These are phyloP conservation scores for Mimumesa dahlbomi DNA, from an alignment of 2,888 invertebrate species.

Conservation along the genomic window DNA sequence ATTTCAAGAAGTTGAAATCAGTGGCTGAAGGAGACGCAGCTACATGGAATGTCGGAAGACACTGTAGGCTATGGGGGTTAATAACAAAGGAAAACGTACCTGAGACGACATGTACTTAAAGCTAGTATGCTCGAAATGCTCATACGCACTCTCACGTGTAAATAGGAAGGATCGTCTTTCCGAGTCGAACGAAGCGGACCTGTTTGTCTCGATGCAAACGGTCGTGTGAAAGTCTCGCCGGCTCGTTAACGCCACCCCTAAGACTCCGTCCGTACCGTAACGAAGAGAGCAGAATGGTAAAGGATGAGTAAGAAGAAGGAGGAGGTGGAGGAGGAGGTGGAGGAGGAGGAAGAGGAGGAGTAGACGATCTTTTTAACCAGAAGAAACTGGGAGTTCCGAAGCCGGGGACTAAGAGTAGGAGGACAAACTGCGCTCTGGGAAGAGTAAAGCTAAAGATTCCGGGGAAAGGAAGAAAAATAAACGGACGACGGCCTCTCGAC, in stretches of 20 bases:
- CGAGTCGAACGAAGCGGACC: slow-evolving; percentile 45
- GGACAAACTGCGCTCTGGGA: slow-evolving; percentile 44
- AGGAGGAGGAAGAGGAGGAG: slow-evolving; percentile 1
- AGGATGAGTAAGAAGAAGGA: slow-evolving; percentile 36
- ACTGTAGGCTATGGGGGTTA: too few relatives aligned
- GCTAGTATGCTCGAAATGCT: neutral
- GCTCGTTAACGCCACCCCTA: slow-evolving; percentile 70
- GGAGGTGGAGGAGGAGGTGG: slow-evolving; percentile 12
- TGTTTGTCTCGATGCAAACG: slow-evolving; percentile 61
- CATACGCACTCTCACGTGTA: slow-evolving; percentile 29
- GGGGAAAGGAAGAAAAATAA: slow-evolving; percentile 70
- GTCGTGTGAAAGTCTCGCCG: slow-evolving; percentile 72
- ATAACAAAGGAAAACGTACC: slow-evolving; percentile 7
- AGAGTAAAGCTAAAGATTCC: slow-evolving; percentile 56
- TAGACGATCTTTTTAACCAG: slow-evolving; percentile 4
- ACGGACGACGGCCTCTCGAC: slow-evolving; percentile 63
- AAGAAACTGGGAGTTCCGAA: slow-evolving; percentile 39
- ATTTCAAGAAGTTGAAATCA: too few relatives aligned
- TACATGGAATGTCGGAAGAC: too few relatives aligned
- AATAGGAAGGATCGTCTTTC: slow-evolving; percentile 48
- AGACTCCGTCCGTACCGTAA: slow-evolving; percentile 36
- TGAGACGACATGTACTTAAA: neutral
- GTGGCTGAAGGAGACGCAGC: too few relatives aligned
- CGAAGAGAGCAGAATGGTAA: slow-evolving; percentile 35
- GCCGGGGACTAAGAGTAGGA: slow-evolving; percentile 32